Conservation (phyloP, 92 coral and sea anemone species). For the Muricea muricata region DNA sequence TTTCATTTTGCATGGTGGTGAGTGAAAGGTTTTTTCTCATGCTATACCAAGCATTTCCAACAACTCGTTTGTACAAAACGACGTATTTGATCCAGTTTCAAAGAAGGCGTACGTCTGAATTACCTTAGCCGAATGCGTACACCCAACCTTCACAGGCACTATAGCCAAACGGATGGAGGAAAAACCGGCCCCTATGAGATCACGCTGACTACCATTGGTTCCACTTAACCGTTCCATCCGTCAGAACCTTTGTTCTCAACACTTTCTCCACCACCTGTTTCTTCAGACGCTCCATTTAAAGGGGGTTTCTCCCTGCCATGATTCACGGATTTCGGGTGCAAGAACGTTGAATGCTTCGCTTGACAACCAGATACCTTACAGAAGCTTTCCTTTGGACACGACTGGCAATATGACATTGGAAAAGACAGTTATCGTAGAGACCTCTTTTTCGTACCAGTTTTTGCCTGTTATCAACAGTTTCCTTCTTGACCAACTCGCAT, state of each 20-base stretch:
- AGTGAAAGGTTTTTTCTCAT: conserved; percentile 37
- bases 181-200: conserved; percentile 12
- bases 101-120: conserved; percentile 54
- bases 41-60: conserved; percentile 32
- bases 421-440: conserved; percentile 63
- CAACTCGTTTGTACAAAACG: conserved; percentile 51
- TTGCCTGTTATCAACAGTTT: conserved; percentile 28
- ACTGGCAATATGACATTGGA: conserved; percentile 32
- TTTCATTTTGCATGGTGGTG: conserved; percentile 1
- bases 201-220: background rate
- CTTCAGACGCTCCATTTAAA: background rate
- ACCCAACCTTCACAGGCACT: conserved; percentile 57
- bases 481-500: background rate
- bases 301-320: background rate
- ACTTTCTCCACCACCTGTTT: background rate
- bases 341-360: conserved; percentile 56
- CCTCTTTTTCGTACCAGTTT: conserved; percentile 47
- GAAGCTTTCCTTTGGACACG: conserved; percentile 43
- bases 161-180: conserved; percentile 49
- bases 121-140: background rate
- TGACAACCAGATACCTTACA: conserved; percentile 53
- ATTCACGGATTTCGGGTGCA: conserved; percentile 32
- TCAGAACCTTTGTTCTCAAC: background rate
- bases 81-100: conserved; percentile 23
- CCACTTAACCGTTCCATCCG: background rate